Conservation (phyloP, 2,888 invertebrate species). For the Rhagonycha lutea region DNA sequence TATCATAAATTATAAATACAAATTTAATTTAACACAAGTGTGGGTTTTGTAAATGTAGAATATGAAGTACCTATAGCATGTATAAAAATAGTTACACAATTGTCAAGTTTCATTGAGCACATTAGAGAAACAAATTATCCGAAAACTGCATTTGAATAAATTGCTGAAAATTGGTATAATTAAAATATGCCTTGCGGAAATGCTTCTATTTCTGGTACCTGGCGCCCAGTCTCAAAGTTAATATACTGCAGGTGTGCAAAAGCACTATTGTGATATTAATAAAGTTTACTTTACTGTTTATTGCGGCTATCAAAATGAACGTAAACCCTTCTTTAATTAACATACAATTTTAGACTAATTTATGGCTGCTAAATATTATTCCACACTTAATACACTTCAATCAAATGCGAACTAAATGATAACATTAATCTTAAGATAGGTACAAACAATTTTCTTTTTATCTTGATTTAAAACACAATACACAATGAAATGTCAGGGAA, state of each 20-base stretch:
- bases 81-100: not conserved
- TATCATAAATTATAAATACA: not conserved
- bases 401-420: not conserved
- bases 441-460: no score
- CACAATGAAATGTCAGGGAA: no score
- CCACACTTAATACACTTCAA: not conserved
- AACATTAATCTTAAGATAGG: no score
- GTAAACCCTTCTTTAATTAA: not conserved
- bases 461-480: no score
- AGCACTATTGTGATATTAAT: constrained; percentile 17
- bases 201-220: constrained; percentile 29
- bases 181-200: constrained; percentile 17
- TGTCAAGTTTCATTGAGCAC: not conserved
- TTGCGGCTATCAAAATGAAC: not conserved
- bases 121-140: not conserved
- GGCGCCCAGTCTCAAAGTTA: constrained; percentile 24
- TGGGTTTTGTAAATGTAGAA: not conserved
- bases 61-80: not conserved
- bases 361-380: not conserved
- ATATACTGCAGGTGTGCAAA: constrained; percentile 30
- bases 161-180: not conserved
- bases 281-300: not conserved
- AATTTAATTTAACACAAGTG: not conserved
- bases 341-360: not conserved
- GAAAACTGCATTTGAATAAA: not conserved